Conservation (phyloP, 2,888 invertebrate species). For the Carterocephalus palaemon region DNA sequence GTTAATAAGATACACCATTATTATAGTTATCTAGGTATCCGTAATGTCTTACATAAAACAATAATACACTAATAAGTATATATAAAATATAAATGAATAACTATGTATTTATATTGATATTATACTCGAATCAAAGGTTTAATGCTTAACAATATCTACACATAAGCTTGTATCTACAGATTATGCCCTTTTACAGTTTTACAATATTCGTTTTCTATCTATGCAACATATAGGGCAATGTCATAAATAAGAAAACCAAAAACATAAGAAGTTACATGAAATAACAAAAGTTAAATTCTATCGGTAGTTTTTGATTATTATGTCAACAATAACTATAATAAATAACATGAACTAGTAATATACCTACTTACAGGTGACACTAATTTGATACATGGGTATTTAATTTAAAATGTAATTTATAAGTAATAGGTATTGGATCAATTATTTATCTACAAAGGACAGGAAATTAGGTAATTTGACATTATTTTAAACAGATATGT, state of each 20-base stretch:
- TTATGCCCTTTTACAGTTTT: conserved; percentile 7
- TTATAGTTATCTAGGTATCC: conserved; percentile 49
- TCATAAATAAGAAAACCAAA: not conserved
- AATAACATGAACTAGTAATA: conserved; percentile 61
- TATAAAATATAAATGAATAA: conserved; percentile 54
- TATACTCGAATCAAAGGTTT: conserved; percentile 9
- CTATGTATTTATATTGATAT: conserved; percentile 28
- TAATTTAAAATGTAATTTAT: conserved; percentile 32
- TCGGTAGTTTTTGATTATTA: too few relatives aligned
- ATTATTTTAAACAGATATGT: conserved; percentile 66
- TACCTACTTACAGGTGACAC: conserved; percentile 54
- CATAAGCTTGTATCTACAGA: conserved; percentile 9
- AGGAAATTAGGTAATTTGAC: conserved; percentile 52
- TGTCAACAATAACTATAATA: conserved; percentile 31
- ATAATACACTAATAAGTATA: conserved; percentile 50
- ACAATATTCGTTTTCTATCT: conserved; percentile 15
- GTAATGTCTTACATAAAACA: conserved; percentile 49
- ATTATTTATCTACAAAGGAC: conserved; percentile 41
- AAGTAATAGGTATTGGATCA: conserved; percentile 34
- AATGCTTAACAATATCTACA: conserved; percentile 12
- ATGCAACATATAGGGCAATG: too few relatives aligned
- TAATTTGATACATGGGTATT: conserved; percentile 34
- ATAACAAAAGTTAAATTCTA: too few relatives aligned
- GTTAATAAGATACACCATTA: conserved; percentile 49
- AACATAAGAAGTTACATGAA: too few relatives aligned